Conservation (phyloP, 2,888 invertebrate species). For the Cryptus armator region DNA sequence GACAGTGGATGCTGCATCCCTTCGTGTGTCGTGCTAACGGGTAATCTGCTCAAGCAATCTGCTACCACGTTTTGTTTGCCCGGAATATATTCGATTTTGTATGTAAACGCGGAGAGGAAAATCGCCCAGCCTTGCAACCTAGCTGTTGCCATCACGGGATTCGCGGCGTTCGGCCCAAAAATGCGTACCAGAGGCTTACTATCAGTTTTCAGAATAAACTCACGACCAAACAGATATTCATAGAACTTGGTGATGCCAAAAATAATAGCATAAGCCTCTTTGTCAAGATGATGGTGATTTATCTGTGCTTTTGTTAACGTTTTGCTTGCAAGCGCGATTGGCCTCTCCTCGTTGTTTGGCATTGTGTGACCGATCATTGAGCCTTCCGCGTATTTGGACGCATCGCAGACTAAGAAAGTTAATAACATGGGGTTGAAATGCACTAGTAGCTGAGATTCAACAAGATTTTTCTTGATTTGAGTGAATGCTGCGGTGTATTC, state of each 20-base stretch:
- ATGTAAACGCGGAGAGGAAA: conserved; percentile 42
- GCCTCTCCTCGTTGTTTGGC: conserved; percentile 73
- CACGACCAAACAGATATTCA: conserved; percentile 81
- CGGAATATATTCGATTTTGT: conserved; percentile 48
- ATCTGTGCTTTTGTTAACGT: conserved; percentile 72
- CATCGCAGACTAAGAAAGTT: conserved; percentile 68
- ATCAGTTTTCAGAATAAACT: conserved; percentile 71
- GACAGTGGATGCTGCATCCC: no score
- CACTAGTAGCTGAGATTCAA: conserved; percentile 49
- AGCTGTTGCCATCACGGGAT: conserved; percentile 54
- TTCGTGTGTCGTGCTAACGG: no score
- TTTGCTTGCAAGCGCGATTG: conserved; percentile 78
- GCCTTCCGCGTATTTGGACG: conserved; percentile 73
- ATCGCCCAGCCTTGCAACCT: conserved; percentile 50
- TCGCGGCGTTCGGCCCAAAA: conserved; percentile 68
- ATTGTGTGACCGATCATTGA: conserved; percentile 73
- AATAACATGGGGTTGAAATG: conserved; percentile 63
- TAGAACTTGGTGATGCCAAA: conserved; percentile 76
- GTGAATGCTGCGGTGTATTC: conserved; percentile 72
- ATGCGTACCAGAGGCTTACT: conserved; percentile 69
- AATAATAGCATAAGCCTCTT: conserved; percentile 20
- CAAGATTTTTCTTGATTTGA: conserved; percentile 65
- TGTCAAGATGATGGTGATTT: conserved; percentile 69
- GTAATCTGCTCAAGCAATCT: conserved; percentile 55
- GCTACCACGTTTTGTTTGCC: conserved; percentile 49